Evolutionary conservation across 2,113 vertebrate species (phyloP), one percentile per base, ranked within the genome.

Genomic region (Phaethornis superciliosus): DNA sequence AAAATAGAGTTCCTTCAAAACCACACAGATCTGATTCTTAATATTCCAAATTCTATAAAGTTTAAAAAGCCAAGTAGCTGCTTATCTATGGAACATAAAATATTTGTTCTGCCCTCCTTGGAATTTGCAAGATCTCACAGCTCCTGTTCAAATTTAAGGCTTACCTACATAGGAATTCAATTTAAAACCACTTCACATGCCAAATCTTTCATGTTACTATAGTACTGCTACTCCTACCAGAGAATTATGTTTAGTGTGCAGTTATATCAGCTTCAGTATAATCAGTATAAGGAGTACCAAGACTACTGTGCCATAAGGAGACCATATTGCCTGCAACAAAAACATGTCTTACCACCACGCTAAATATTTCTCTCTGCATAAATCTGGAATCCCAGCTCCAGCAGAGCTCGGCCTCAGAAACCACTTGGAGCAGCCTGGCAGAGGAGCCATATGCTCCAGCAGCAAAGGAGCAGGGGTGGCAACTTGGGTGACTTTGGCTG

Each of bases 351-450:
- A 94, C 94, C 93, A 88, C 91, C 77, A 95, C 4, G 93, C 90
- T 94, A 94, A 95, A 95, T 95, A 95, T 94, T 95, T 95, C 96
- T 95, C 93, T 93, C 82, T 88, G 93, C 94, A 93, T 93, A 94
- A 96, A 93, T 95, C 85, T 95, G 93, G 93, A 81, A 74, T 88
- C 37, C 71, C 91, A 74, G 49, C 82, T 47, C 91, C 1, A 37
- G 93, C 51, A 88, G 56, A 83, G 88, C 91, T 77, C 54, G 77
- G 95, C 42, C 90, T 22, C 67, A 3, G 17, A 3, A 33, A 20
- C 5, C 44, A 7, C 78, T 81, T 40, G 1, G 40, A 71, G 89
- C 69, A 51, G 9, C 37, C 46, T 9, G 23, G 35, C 1, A 1
- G 28, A 49, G 76, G 9, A 42, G 77, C 54, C 13, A 20, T 5